phyloP scores from a whole-genome alignment of 2,797 vertebrate genomes.

The Sparus aurata region DNA sequence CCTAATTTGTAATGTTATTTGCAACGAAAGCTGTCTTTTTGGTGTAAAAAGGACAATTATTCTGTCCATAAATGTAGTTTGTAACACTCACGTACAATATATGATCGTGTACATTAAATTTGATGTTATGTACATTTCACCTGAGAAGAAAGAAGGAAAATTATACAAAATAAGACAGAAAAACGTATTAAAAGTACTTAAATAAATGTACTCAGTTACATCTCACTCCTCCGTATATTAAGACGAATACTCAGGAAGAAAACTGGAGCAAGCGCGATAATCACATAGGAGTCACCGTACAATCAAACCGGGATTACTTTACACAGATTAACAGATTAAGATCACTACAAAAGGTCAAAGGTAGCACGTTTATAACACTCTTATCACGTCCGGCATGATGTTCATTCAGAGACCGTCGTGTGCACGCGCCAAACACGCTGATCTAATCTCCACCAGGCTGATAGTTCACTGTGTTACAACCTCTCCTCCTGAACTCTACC shows the following conservation, averaged over 20 bases:
- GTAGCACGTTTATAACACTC: slow-evolving; percentile 26
- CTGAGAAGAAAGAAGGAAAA: too few relatives aligned
- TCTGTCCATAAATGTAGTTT: too few relatives aligned
- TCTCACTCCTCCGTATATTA: background rate
- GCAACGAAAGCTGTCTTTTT: background rate
- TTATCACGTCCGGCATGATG: slow-evolving; percentile 17
- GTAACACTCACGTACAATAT: too few relatives aligned
- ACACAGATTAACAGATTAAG: slow-evolving; percentile 10
- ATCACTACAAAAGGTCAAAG: slow-evolving; percentile 32
- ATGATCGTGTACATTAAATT: too few relatives aligned
- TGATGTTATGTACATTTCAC: too few relatives aligned
- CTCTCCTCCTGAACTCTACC: slow-evolving; percentile 78
- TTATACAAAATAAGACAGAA: too few relatives aligned
- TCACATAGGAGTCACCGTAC: background rate
- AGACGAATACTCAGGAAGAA: background rate
- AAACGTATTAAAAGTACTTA: background rate
- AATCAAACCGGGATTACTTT: background rate
- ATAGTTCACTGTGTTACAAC: slow-evolving; percentile 9
- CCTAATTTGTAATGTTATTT: background rate
- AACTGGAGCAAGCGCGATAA: background rate
- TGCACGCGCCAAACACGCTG: background rate
- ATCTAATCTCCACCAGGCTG: background rate
- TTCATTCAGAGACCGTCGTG: slow-evolving; percentile 26
- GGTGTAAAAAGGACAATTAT: background rate
- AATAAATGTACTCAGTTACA: background rate